Conservation (phyloP, 35 echinoderm and acorn worm species). For the Apostichopus parvimensis region DNA sequence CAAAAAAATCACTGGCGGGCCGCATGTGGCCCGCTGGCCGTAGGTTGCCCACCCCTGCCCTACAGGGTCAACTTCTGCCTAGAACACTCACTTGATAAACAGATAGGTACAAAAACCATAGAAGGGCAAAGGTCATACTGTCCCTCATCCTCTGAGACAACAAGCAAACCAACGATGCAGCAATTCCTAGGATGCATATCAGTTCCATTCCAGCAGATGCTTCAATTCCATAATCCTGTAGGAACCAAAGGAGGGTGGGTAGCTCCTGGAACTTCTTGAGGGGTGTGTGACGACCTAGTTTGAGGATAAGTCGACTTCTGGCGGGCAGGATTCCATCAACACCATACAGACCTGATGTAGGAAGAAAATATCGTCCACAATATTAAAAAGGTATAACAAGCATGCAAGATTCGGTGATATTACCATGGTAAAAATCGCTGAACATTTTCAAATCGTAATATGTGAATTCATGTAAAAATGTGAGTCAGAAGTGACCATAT, state of each 20-base stretch:
- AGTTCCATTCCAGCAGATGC: slow-evolving; percentile 79
- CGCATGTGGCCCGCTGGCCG: too few relatives aligned
- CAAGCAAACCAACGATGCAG: slow-evolving; percentile 69
- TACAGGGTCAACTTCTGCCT: not conserved
- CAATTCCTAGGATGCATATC: slow-evolving; percentile 78
- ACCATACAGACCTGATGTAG: slow-evolving; percentile 80
- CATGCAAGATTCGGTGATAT: too few relatives aligned
- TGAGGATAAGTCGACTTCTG: slow-evolving; percentile 24
- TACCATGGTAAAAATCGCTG: too few relatives aligned
- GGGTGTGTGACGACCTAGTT: slow-evolving; percentile 28
- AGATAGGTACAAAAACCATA: slow-evolving; percentile 94
- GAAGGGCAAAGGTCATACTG: slow-evolving; percentile 65
- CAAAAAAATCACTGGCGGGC: too few relatives aligned
- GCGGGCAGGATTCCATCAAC: slow-evolving; percentile 86
- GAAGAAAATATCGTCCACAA: not conserved
- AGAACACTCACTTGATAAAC: slow-evolving; percentile 77
- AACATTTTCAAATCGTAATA: too few relatives aligned
- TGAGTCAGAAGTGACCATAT: too few relatives aligned
- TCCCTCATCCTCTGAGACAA: slow-evolving; percentile 84
- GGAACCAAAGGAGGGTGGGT: slow-evolving; percentile 86
- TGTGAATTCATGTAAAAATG: too few relatives aligned
- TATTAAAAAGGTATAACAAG: not conserved
- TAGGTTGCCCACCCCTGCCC: too few relatives aligned
- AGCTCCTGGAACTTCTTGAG: slow-evolving; percentile 67
- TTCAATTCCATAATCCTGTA: slow-evolving; percentile 64